Conservation (phyloP, 1,140 invertebrate species). For the Hycleus cichorii region DNA sequence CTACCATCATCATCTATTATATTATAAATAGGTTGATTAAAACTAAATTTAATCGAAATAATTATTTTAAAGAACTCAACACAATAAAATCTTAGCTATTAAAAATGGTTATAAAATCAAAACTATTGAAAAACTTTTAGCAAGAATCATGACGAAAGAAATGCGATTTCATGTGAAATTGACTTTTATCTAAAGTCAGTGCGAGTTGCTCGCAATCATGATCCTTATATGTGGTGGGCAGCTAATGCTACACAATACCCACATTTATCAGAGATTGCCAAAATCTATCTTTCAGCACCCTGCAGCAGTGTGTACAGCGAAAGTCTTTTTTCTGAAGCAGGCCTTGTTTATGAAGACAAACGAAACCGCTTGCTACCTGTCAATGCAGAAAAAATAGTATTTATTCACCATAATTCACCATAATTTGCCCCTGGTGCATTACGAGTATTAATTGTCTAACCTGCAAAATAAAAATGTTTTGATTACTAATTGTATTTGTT, state of each 20-base stretch:
- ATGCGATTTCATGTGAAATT: constrained; percentile 27
- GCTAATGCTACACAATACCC: constrained; percentile 24
- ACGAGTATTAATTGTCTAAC: constrained; percentile 2
- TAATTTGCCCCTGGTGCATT: constrained; percentile 29
- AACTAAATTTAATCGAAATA: too few species aligned
- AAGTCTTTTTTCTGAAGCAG: constrained; percentile 30
- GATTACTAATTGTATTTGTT: too few species aligned
- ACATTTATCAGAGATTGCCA: constrained; percentile 18
- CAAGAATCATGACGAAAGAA: constrained; percentile 14
- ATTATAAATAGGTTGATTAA: too few species aligned
- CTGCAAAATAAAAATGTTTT: too few species aligned
- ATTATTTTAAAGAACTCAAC: too few species aligned
- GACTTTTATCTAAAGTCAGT: constrained; percentile 24
- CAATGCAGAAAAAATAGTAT: constrained; percentile 29
- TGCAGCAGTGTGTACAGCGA: constrained; percentile 30
- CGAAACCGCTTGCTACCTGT: constrained; percentile 24
- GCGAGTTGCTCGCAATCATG: too few species aligned
- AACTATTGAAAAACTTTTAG: too few species aligned
- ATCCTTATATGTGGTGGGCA: constrained; percentile 25
- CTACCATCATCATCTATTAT: too few species aligned
- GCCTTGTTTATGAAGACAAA: constrained; percentile 29
- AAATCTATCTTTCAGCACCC: constrained; percentile 27
- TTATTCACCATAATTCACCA: constrained; percentile 35
- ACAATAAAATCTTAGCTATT: too few species aligned
- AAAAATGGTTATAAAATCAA: too few species aligned